phyloP scores from a whole-genome alignment of 2,888 invertebrate species.

The Microplitis manilae region DNA sequence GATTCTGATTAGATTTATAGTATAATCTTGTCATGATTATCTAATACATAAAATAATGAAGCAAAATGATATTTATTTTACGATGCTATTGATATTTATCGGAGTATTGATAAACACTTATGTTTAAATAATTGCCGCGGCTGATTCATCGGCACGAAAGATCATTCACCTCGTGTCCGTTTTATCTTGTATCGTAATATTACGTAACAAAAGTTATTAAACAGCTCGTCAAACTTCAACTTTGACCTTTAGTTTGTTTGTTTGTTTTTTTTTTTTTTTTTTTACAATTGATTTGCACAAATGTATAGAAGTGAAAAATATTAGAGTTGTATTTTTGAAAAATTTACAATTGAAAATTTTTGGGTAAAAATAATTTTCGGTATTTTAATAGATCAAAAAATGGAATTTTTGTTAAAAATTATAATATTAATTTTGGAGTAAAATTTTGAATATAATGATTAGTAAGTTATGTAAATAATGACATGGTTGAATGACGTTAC shows the following conservation, averaged over 20 bases:
- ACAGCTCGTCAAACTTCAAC: conserved; percentile 15
- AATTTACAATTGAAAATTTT: not conserved
- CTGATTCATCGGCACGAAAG: conserved; percentile 2
- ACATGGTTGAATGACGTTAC: too few relatives aligned
- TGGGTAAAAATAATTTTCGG: too few relatives aligned
- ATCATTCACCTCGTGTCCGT: conserved; percentile 13
- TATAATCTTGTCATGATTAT: not conserved
- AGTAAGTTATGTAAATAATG: too few relatives aligned
- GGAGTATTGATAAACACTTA: not conserved
- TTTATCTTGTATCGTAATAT: conserved; percentile 2
- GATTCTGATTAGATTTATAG: not conserved
- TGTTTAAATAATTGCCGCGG: not conserved
- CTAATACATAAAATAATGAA: not conserved
- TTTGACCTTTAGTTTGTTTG: conserved; percentile 4
- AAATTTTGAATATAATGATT: too few relatives aligned
- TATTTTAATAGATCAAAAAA: too few relatives aligned
- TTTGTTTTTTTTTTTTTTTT: not conserved
- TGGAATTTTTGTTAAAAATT: too few relatives aligned
- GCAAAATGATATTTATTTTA: not conserved
- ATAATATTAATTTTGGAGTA: too few relatives aligned
- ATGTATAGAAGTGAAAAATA: not conserved
- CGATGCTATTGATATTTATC: conserved; percentile 6
- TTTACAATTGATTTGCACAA: not conserved
- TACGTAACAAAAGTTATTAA: conserved; percentile 20
- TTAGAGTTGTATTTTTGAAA: not conserved